phyloP scores from a whole-genome alignment of 2,888 invertebrate species.

The Idaea dimidiata region DNA sequence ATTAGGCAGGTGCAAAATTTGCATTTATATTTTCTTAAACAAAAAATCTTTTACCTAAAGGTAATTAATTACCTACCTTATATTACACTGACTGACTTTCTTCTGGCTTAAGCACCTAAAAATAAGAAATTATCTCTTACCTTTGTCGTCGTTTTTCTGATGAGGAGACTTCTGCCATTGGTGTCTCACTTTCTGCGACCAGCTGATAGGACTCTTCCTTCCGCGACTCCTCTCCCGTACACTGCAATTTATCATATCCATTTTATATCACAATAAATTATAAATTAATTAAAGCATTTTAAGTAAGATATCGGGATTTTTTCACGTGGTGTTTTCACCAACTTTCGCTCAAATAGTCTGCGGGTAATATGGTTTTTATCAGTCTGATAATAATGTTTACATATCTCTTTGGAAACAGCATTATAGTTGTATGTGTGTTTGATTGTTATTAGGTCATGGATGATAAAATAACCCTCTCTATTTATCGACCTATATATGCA shows the following conservation, averaged over 20 bases:
- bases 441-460: slow-evolving; percentile 40
- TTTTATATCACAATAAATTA: slow-evolving; percentile 23
- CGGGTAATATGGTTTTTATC: slow-evolving; percentile 40
- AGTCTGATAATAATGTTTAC: slow-evolving; percentile 63
- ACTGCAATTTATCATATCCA: slow-evolving; percentile 64
- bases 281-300: slow-evolving; percentile 4
- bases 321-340: slow-evolving; percentile 25
- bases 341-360: slow-evolving; percentile 40
- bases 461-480: slow-evolving; percentile 11
- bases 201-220: slow-evolving; percentile 78
- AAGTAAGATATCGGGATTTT: slow-evolving; percentile 15
- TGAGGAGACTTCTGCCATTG: slow-evolving; percentile 83
- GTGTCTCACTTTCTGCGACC: slow-evolving; percentile 83
- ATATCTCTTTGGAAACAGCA: slow-evolving; percentile 53
- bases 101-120: no score
- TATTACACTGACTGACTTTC: no score
- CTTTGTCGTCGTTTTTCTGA: slow-evolving; percentile 56
- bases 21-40: neutral
- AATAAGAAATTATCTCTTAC: slow-evolving; percentile 34
- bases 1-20: neutral
- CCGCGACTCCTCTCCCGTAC: slow-evolving; percentile 76
- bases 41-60: no score
- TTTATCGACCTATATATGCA: neutral
- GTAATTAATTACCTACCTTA: no score
- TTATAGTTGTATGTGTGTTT: slow-evolving; percentile 32